Evolutionary conservation across 2,888 invertebrate genomes (phyloP).

Genomic region (Hirtodrosophila alboralis): DNA sequence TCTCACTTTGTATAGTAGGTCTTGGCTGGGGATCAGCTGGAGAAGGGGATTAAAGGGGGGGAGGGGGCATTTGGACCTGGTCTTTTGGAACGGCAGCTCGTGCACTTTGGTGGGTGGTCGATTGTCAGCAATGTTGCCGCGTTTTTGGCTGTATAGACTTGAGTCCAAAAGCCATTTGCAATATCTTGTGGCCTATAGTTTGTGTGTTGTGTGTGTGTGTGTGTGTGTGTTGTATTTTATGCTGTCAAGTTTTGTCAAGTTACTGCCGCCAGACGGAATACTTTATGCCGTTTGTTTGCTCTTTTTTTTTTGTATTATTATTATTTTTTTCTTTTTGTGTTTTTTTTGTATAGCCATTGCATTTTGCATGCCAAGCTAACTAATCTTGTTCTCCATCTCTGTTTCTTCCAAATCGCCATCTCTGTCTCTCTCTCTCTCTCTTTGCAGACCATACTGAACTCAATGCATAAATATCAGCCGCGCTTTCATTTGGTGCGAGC

Average conservation of each 20-base stretch:
- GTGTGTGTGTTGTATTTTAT: conserved; percentile 24
- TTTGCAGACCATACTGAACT: conserved; percentile 98
- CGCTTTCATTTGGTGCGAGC: conserved; percentile 99
- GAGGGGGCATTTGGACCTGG: neutral
- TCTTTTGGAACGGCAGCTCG: conserved; percentile 47
- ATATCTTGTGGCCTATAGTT: conserved; percentile 27
- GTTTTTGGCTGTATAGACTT: conserved; percentile 21
- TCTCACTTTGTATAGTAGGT: conserved; percentile 7
- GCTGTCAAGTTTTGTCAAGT: conserved; percentile 67
- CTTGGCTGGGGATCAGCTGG: too few relatives aligned
- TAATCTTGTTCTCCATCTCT: conserved; percentile 37
- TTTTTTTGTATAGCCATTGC: conserved; percentile 34
- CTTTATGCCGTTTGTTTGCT: conserved; percentile 45
- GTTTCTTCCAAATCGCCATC: conserved; percentile 9
- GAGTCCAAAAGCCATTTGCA: conserved; percentile 50
- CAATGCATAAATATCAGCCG: conserved; percentile 99
- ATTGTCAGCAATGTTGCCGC: conserved; percentile 51
- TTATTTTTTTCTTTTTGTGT: conserved; percentile 10
- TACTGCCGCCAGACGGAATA: conserved; percentile 58
- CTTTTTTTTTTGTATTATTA: conserved; percentile 5
- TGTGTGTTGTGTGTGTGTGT: conserved; percentile 25
- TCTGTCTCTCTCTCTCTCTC: conserved; percentile 17
- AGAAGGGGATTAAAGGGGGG: too few relatives aligned
- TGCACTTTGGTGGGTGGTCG: conserved; percentile 78
- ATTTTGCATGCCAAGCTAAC: conserved; percentile 48